These are phyloP conservation scores for Hypocryptadius cinnamomeus DNA, from an alignment of 2,113 vertebrate species.

Conservation along the genomic window DNA sequence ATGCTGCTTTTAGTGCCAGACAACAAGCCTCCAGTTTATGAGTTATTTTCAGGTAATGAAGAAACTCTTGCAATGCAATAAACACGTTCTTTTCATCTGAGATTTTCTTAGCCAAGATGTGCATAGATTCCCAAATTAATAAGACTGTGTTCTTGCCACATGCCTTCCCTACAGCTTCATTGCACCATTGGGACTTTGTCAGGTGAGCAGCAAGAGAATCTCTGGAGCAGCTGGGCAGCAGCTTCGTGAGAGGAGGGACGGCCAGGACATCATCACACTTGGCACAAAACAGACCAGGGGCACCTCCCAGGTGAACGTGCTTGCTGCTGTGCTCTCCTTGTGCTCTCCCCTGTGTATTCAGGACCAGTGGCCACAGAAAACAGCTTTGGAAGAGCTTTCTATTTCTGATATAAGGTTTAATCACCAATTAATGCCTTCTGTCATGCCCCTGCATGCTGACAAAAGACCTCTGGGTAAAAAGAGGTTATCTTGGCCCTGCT, in stretches of 20 bases:
- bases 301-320: background rate
- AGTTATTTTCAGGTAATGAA: conserved; percentile 52
- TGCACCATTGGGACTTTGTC: background rate
- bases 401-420: background rate
- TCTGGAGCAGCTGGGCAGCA: conserved; percentile 14
- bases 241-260: background rate
- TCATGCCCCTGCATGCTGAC: background rate
- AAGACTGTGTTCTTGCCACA: background rate
- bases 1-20: conserved; percentile 31
- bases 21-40: conserved; percentile 27
- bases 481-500: background rate
- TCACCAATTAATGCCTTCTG: background rate
- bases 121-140: background rate
- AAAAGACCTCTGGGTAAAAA: background rate
- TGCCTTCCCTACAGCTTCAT: background rate
- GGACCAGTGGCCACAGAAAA: background rate
- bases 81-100: background rate
- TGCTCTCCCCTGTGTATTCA: fast-evolving
- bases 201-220: background rate
- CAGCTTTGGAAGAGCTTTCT: background rate
- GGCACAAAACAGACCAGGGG: background rate
- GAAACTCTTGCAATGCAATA: background rate
- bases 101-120: background rate
- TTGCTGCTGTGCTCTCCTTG: fast-evolving
- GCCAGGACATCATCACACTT: background rate